phyloP scores from a whole-genome alignment of 2,888 invertebrate species.

The Phalera bucephala region DNA sequence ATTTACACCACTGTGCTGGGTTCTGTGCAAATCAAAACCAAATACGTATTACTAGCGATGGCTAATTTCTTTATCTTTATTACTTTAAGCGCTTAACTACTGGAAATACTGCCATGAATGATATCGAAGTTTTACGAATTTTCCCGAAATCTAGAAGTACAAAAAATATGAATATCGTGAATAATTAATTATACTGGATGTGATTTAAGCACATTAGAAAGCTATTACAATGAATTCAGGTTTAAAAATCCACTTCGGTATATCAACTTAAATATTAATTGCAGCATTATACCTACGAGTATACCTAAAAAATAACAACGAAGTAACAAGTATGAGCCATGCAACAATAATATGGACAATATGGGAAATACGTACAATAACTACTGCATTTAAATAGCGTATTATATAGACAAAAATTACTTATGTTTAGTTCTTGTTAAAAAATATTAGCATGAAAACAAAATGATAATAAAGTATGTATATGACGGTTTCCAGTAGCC shows the following conservation, averaged over 20 bases:
- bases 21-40: slow-evolving; percentile 62
- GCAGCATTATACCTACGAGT: neutral
- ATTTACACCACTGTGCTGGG: slow-evolving; percentile 31
- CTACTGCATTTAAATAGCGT: too few species aligned
- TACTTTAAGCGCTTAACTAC: slow-evolving; percentile 47
- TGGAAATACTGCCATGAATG: slow-evolving; percentile 35
- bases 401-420: too few species aligned
- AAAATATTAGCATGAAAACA: too few species aligned
- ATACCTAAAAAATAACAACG: too few species aligned
- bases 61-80: slow-evolving; percentile 22
- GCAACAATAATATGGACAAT: too few species aligned
- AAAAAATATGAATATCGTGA: slow-evolving; percentile 80
- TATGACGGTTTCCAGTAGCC: too few species aligned
- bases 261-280: neutral
- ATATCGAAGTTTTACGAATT: slow-evolving; percentile 20
- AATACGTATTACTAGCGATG: slow-evolving; percentile 45
- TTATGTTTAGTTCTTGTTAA: too few species aligned
- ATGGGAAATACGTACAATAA: too few species aligned
- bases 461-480: too few species aligned
- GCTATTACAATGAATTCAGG: neutral
- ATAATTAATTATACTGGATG: slow-evolving; percentile 23
- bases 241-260: too few species aligned
- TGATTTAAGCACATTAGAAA: slow-evolving; percentile 27
- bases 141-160: slow-evolving; percentile 26
- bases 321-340: too few species aligned